Evolutionary conservation across 1,140 invertebrate genomes (phyloP).

Genomic region (Drosophila kanapiae): DNA sequence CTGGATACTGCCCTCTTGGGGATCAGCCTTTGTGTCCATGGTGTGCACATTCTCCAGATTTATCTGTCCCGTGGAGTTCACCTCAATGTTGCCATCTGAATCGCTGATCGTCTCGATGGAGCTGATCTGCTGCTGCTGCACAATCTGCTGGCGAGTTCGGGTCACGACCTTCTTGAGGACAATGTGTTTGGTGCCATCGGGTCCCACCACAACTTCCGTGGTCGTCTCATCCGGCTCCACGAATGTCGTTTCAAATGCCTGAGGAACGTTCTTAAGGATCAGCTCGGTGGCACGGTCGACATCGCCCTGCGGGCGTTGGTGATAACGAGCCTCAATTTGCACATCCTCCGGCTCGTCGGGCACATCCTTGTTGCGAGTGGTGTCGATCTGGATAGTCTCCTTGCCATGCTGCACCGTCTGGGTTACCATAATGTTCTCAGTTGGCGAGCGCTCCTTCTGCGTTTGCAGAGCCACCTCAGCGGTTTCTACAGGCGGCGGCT

Average conservation of each 20-base stretch:
- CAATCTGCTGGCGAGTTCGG: slow-evolving; percentile 85
- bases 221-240: slow-evolving; percentile 91
- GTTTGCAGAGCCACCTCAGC: slow-evolving; percentile 79
- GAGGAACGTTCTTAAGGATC: slow-evolving; percentile 87
- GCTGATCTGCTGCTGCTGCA: slow-evolving; percentile 85
- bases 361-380: slow-evolving; percentile 86
- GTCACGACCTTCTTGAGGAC: slow-evolving; percentile 89
- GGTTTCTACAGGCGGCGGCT: slow-evolving; percentile 70
- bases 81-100: slow-evolving; percentile 87
- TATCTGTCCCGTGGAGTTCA: slow-evolving; percentile 74
- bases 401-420: slow-evolving; percentile 89
- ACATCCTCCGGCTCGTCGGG: slow-evolving; percentile 87
- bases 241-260: slow-evolving; percentile 91
- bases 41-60: slow-evolving; percentile 76
- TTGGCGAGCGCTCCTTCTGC: slow-evolving; percentile 74
- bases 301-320: slow-evolving; percentile 78
- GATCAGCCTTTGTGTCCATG: slow-evolving; percentile 62
- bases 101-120: slow-evolving; percentile 88
- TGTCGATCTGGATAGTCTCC: slow-evolving; percentile 92
- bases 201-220: slow-evolving; percentile 91
- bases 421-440: slow-evolving; percentile 90
- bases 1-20: slow-evolving; percentile 52
- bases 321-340: slow-evolving; percentile 91
- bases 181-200: slow-evolving; percentile 92
- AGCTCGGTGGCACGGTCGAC: slow-evolving; percentile 80